phyloP scores from a whole-genome alignment of 2,888 invertebrate genomes.

The Ennomos fuscantarius region DNA sequence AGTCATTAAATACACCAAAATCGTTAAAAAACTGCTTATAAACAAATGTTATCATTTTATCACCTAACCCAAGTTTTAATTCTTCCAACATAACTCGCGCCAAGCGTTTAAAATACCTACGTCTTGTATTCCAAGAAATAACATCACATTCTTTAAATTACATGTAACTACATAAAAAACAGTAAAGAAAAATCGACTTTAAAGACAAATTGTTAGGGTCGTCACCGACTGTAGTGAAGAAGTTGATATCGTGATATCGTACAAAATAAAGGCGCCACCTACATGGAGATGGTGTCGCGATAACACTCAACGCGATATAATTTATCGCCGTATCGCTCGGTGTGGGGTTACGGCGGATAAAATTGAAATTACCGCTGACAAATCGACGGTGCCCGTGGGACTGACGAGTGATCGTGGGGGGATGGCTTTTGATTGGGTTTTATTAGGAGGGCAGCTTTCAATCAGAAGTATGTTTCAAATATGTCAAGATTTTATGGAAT shows the following conservation, averaged over 20 bases:
- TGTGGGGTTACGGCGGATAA: conserved; percentile 56
- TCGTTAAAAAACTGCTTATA: background rate
- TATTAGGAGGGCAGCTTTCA: conserved; percentile 33
- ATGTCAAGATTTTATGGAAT: background rate
- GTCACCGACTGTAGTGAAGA: background rate
- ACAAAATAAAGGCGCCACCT: conserved; percentile 32
- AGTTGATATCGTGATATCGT: conserved; percentile 5
- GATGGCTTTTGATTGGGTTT: conserved; percentile 29
- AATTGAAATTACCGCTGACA: conserved; percentile 56
- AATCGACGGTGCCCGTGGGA: conserved; percentile 46
- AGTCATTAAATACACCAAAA: background rate
- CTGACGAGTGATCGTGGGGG: conserved; percentile 19
- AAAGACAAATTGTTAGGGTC: conserved; percentile 8
- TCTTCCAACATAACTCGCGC: conserved; percentile 9
- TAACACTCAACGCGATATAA: conserved; percentile 44
- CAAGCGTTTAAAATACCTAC: conserved; percentile 30
- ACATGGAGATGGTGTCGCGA: conserved; percentile 36
- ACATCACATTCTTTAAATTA: conserved; percentile 17
- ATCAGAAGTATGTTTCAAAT: conserved; percentile 19
- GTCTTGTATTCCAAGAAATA: conserved; percentile 31
- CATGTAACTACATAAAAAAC: conserved; percentile 22
- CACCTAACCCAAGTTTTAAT: conserved; percentile 20
- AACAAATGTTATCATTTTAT: conserved; percentile 14
- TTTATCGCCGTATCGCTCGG: conserved; percentile 54
- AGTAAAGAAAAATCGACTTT: conserved; percentile 16